Evolutionary conservation across 2,888 invertebrate species (phyloP), one percentile per base, ranked within the genome.

Genomic region (Acrobeloides nanus): DNA sequence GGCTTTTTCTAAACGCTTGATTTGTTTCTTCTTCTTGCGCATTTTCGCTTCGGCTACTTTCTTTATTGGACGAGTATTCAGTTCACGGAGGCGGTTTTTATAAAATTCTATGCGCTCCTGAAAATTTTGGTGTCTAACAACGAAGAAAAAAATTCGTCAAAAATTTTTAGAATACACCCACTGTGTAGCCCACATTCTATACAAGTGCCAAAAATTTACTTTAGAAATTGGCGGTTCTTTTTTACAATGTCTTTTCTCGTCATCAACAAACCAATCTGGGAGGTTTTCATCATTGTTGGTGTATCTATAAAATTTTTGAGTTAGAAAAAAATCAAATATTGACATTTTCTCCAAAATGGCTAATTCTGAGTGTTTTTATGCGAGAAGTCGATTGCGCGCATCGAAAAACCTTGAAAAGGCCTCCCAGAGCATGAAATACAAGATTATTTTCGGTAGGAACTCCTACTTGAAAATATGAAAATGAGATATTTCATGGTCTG

Each of bases 41-140:
- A 90, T 89, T 77, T 90, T 95, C 0, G 97, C 97, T 78, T 99
- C 92, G 61, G 90, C 82, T 0, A 97, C 87, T 67, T 97, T 97
- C 79, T 95, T 97, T 54, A 95, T 90, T 12, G 97, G 90, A 53
- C 90, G 81, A 0, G 85, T 86, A 76, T 97, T 89, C 31, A 97
- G 82, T 60, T 89, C 92, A 62, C 76, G 77, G 64, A 76, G 68
- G 54, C 84, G 84, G 43, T 78, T 74, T 62, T 84, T 83, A 75
- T 93, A 93, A 68, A 89, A 86, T 32, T 85, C 82, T 0, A 87
- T 82, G 48, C 76, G 76, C 20, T 63, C 70, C 63, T 70, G 10
- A 15, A 10, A 20, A 15, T 12, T 10, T 31, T 34, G 12, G 10
- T 38, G 15, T 10, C 23, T 15, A 31, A 23, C 12, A 34, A 23